A percentile compares a stretch with the other conserved stretches of the same genome.
These are phyloP conservation scores for Thunnus albacares DNA, from an alignment of 2,797 vertebrate genomes.

Conservation along the genomic window DNA sequence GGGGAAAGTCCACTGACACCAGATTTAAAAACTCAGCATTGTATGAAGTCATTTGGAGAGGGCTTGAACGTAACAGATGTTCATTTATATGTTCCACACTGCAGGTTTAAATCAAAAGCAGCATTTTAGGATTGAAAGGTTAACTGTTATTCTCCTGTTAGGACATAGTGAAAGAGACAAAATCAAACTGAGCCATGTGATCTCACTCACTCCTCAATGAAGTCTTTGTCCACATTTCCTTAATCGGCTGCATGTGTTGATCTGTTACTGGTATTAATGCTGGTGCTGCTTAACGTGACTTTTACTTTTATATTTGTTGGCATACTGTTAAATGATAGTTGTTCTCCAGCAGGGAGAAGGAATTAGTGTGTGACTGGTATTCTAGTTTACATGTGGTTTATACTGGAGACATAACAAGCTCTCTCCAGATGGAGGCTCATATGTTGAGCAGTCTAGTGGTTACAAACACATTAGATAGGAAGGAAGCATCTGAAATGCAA, in stretches of 20 bases:
- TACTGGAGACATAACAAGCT: neutral
- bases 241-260: neutral
- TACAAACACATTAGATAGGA: neutral
- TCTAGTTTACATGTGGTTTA: neutral
- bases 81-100: too few species aligned
- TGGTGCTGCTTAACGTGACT: neutral
- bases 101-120: conserved; percentile 26
- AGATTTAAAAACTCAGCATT: too few species aligned
- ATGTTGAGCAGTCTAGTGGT: neutral
- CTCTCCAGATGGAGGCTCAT: conserved; percentile 5
- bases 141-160: neutral
- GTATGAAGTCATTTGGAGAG: too few species aligned
- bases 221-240: neutral
- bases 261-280: too few species aligned
- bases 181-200: neutral
- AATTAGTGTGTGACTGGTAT: too few species aligned
- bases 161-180: neutral
- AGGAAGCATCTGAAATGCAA: neutral
- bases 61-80: too few species aligned
- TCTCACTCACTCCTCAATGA: neutral
- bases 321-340: neutral
- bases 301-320: neutral
- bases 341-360: neutral
- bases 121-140: conserved; percentile 26
- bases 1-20: too few species aligned